These are phyloP conservation scores for Aythya baeri DNA, from an alignment of 2,113 vertebrate species.

Conservation along the genomic window DNA sequence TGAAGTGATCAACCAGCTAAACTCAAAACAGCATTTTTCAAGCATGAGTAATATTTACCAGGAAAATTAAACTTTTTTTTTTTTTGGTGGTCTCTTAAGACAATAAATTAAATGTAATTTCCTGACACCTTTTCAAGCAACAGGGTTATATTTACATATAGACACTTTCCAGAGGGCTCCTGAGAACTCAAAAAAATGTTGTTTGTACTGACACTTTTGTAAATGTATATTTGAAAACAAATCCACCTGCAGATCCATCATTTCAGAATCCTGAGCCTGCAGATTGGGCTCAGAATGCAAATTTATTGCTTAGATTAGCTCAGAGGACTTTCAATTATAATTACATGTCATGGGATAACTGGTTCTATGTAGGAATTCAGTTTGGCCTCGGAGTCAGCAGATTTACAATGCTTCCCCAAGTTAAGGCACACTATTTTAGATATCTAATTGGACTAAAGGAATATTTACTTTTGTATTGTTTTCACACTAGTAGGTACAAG, in stretches of 20 bases:
- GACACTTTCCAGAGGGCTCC: not conserved
- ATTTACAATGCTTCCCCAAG: not conserved
- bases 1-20: not conserved
- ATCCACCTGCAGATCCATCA: not conserved
- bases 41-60: not conserved
- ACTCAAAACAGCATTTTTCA: slow-evolving; percentile 12
- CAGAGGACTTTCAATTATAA: not conserved
- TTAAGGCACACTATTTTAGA: not conserved
- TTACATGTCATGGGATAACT: not conserved
- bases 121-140: not conserved
- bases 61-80: not conserved
- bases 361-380: fast-evolving
- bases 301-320: not conserved
- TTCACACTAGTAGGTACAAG: not conserved
- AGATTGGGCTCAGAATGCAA: not conserved
- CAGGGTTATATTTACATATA: not conserved
- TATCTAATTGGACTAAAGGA: not conserved
- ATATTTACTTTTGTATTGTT: not conserved
- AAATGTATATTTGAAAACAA: not conserved
- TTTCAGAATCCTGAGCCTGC: not conserved
- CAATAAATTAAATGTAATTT: not conserved
- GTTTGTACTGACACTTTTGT: not conserved
- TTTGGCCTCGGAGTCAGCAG: not conserved
- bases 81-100: slow-evolving; percentile 13
- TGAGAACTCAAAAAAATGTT: not conserved